phyloP scores from a whole-genome alignment of 1,140 invertebrate genomes.

The Tetramorium parvispinum region DNA sequence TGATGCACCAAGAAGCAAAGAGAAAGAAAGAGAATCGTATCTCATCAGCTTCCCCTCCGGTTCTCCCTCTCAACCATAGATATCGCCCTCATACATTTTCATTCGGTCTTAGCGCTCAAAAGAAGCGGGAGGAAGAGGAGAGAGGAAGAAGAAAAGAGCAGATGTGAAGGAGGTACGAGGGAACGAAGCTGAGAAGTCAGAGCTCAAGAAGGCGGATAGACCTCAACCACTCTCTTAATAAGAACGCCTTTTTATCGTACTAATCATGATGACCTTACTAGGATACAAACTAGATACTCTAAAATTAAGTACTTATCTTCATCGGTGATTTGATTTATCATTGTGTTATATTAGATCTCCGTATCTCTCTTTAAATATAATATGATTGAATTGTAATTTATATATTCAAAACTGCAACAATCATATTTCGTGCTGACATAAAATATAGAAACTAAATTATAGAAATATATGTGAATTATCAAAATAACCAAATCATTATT shows the following conservation, averaged over 20 bases:
- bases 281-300: conserved; percentile 66
- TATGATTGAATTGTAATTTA: not conserved
- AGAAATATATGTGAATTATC: not conserved
- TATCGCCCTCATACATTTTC: conserved; percentile 76
- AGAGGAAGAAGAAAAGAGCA: conserved; percentile 9
- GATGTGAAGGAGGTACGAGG: conserved; percentile 5
- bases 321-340: not conserved
- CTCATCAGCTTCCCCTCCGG: conserved; percentile 61
- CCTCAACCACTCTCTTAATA: conserved; percentile 68
- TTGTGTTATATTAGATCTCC: not conserved
- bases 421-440: not conserved
- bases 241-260: conserved; percentile 68
- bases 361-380: not conserved
- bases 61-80: conserved; percentile 46
- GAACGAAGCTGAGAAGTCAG: not conserved
- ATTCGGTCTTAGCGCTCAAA: conserved; percentile 68
- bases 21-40: conserved; percentile 69
- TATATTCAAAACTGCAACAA: not conserved
- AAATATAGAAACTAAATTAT: not conserved
- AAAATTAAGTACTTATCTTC: conserved; percentile 34
- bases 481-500: not conserved
- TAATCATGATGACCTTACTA: conserved; percentile 72
- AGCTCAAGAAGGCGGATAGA: conserved; percentile 30
- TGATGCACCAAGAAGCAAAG: conserved; percentile 60
- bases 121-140: conserved; percentile 31